Percentiles rank a stretch among this genome's conserved stretches.
These are phyloP conservation scores for Chamaea fasciata DNA, from an alignment of 2,113 vertebrate genomes.

Conservation along the genomic window DNA sequence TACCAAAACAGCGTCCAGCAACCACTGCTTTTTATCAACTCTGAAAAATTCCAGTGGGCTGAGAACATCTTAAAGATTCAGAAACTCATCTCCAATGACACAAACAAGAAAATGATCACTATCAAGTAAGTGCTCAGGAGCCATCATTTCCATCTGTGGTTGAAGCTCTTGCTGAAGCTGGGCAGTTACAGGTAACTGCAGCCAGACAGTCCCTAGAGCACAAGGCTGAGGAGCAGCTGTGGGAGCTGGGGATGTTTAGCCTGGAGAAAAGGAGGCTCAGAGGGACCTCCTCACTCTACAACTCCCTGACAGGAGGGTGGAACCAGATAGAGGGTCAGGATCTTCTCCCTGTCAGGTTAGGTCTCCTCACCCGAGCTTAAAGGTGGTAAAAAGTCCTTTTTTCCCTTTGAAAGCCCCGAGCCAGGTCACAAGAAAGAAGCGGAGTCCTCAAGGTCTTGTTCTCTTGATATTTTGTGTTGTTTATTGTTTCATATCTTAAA, in stretches of 20 bases:
- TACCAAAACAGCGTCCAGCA: constrained; percentile 78
- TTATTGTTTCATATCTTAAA: no score
- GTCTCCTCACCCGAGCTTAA: no score
- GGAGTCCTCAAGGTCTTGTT: no score
- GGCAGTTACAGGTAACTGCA: background rate
- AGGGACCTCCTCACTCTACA: background rate
- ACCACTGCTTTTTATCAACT: constrained; percentile 94
- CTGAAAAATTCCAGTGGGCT: constrained; percentile 88
- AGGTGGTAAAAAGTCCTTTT: no score
- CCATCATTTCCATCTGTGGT: background rate
- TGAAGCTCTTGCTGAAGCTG: background rate
- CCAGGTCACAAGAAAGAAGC: no score
- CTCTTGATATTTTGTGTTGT: no score
- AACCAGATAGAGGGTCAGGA: background rate
- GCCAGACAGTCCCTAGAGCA: background rate
- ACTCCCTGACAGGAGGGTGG: background rate
- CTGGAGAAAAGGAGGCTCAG: background rate
- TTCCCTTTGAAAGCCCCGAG: no score
- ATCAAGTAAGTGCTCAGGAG: constrained; percentile 76
- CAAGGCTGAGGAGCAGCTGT: background rate
- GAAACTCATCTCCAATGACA: constrained; percentile 71
- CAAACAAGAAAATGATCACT: constrained; percentile 93
- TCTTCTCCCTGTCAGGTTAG: no score
- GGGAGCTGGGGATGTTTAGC: background rate
- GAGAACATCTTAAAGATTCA: constrained; percentile 82